Conservation (phyloP, 1,140 invertebrate species). For the Rhynchophorus ferrugineus region DNA sequence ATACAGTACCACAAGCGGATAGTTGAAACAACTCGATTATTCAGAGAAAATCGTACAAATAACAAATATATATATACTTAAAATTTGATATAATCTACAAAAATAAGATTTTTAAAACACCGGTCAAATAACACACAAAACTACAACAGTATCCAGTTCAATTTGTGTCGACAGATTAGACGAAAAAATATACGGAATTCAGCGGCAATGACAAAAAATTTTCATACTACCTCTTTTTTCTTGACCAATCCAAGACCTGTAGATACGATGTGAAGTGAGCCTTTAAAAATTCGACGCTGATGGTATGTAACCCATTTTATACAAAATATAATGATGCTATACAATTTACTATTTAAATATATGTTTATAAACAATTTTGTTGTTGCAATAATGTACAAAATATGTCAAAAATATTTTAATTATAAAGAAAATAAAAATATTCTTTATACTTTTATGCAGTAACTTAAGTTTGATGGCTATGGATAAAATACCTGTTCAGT, state of each 20-base stretch:
- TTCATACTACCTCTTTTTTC: background rate
- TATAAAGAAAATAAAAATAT: too few species aligned
- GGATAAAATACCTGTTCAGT: too few species aligned
- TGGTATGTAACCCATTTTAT: too few species aligned
- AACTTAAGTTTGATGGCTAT: too few species aligned
- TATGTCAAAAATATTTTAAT: too few species aligned
- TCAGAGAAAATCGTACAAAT: background rate
- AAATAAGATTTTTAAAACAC: slow-evolving; percentile 7
- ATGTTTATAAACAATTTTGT: too few species aligned
- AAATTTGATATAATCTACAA: background rate
- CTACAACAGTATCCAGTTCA: background rate
- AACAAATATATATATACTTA: background rate
- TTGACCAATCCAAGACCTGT: background rate
- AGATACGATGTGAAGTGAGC: background rate
- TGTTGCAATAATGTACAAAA: too few species aligned
- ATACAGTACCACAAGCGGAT: slow-evolving; percentile 12
- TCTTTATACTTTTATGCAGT: too few species aligned
- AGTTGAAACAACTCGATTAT: too few species aligned
- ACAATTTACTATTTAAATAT: too few species aligned
- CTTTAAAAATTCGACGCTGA: too few species aligned
- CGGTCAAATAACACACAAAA: slow-evolving; percentile 9
- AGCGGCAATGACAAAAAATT: background rate
- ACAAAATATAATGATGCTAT: too few species aligned
- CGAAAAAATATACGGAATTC: background rate
- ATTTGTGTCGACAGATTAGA: background rate